Evolutionary conservation across 2,797 vertebrate species (phyloP), one percentile per base, ranked within the genome.

Genomic region (Craterocephalus amniculus): DNA sequence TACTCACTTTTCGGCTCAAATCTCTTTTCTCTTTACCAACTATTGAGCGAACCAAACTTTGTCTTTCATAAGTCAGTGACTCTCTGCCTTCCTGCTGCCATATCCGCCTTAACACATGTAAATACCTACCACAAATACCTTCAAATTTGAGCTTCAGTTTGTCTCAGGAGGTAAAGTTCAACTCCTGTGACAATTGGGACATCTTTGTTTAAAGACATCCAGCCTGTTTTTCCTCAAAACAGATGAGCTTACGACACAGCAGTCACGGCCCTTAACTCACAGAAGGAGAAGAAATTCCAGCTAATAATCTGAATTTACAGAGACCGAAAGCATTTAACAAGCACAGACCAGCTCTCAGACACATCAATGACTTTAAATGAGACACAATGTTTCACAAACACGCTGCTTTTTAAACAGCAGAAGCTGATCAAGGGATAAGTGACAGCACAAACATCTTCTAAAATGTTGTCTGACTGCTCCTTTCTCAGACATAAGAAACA

Each of bases 41-140:
- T 77, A 80, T 85, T 84, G 84, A 83, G 84, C 74, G 63, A 68
- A 89, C 80, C 80, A 80, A 88, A 81, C 61, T 75, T 79, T 22
- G 32, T 65, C 75, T 67, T 63, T 79, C 36, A 71, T 63, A 72
- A 26, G 36, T 20, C 43, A 11, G 58, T 55, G 26, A 29, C 14
- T 70, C 13, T 68, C 73, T 57, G 26, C 63, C 61, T 61, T 48
- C 38, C 48, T 34, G 26, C 68, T 58, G n/a, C 71, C 40, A 49
- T 67, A 52, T 38, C 20, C 29, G 4, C 55, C 31, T 6, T 63
- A 35, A 72, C 38, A 38, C 69, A 20, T 7, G 55, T 40, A 35
- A 36, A 16, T 1, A 51, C 26, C 18, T 4, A 36, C 14, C 36
- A 65, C 36, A 56, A 68, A 58, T 2, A 67, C 38, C 67, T 72